Percentiles rank a stretch among this genome's conserved stretches.
These are phyloP conservation scores for Polylopha cassiicola DNA, from an alignment of 2,888 invertebrate genomes.

Conservation along the genomic window DNA sequence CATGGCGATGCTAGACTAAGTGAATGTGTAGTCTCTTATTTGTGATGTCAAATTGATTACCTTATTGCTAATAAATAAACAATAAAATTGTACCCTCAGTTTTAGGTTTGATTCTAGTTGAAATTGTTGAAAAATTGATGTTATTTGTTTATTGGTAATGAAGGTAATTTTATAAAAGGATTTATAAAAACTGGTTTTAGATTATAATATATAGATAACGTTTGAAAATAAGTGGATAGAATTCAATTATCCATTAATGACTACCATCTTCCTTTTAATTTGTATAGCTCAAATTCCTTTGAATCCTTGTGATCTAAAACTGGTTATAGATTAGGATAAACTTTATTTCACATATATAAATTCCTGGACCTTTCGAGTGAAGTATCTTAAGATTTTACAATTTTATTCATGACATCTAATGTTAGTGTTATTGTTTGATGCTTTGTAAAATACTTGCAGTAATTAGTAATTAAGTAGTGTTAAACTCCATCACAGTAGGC, in stretches of 20 bases:
- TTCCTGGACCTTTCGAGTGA: constrained; percentile 13
- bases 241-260: too few relatives aligned
- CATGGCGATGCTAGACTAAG: constrained; percentile 16
- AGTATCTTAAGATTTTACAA: constrained; percentile 17
- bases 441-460: constrained; percentile 35
- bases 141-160: constrained; percentile 42
- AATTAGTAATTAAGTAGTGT: constrained; percentile 7
- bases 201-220: constrained; percentile 9
- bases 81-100: constrained; percentile 37
- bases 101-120: constrained; percentile 32
- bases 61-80: constrained; percentile 45
- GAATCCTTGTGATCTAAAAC: too few relatives aligned
- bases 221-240: too few relatives aligned
- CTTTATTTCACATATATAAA: constrained; percentile 17
- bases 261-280: too few relatives aligned
- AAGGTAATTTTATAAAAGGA: constrained; percentile 34
- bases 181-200: constrained; percentile 17
- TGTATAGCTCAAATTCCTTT: too few relatives aligned
- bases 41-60: constrained; percentile 34
- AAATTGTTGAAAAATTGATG: constrained; percentile 36
- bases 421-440: constrained; percentile 31
- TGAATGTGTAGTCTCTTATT: constrained; percentile 25
- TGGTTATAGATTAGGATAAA: too few relatives aligned
- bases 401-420: constrained; percentile 31
- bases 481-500: constrained; percentile 10